Evolutionary conservation across 1,140 invertebrate species (phyloP).

Genomic region (Pogonognathellus flavescens): DNA sequence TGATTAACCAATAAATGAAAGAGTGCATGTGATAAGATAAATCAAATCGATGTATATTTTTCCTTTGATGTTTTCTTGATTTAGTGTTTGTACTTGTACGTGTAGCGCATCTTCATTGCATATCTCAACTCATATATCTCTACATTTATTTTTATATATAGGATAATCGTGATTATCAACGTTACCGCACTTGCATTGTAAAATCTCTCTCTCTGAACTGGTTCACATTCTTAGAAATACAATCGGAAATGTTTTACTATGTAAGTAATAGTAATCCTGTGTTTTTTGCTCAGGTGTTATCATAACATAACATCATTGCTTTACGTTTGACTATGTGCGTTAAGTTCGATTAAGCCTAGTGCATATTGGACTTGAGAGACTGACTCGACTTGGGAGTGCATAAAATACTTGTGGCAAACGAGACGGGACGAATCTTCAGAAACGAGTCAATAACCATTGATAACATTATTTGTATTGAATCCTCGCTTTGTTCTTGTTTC

Average conservation of each 20-base stretch:
- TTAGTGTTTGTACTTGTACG: neutral
- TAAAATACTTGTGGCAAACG: conserved; percentile 1
- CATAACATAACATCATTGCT: no score
- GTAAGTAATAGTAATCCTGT: no score
- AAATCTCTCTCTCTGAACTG: neutral
- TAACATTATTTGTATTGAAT: conserved; percentile 45
- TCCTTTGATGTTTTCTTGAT: conserved; percentile 9
- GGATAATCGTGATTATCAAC: neutral
- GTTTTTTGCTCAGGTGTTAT: no score
- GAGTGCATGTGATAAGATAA: neutral
- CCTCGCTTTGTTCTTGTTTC: conserved; percentile 21
- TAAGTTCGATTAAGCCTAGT: conserved; percentile 5
- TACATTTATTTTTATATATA: neutral
- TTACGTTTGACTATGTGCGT: neutral
- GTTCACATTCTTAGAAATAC: conserved; percentile 15
- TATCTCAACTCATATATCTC: neutral
- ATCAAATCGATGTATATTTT: neutral
- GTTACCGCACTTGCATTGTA: neutral
- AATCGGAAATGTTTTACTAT: no score
- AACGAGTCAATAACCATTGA: conserved; percentile 50
- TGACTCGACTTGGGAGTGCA: neutral
- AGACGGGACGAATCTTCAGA: neutral
- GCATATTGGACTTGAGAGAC: neutral
- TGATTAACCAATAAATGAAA: neutral
- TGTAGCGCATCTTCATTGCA: neutral